Evolutionary conservation across 2,113 vertebrate genomes (phyloP).

Genomic region (Dasyornis broadbenti): DNA sequence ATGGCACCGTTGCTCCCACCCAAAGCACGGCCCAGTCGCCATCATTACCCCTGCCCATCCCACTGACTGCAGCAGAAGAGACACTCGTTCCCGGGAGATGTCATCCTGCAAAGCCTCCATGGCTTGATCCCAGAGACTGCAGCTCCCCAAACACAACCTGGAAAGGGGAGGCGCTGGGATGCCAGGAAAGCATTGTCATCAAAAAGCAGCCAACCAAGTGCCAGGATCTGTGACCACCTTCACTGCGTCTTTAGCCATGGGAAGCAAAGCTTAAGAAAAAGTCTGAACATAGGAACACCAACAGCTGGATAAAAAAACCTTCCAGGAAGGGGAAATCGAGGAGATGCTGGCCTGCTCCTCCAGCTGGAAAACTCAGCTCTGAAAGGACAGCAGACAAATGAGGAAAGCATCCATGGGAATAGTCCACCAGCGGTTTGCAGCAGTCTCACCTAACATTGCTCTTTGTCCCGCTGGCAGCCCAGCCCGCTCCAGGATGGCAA

Average conservation of each 20-base stretch:
- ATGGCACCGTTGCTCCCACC: background rate
- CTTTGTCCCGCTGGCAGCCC: background rate
- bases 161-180: rapidly evolving
- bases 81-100: rapidly evolving
- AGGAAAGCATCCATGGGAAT: background rate
- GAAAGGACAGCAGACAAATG: background rate
- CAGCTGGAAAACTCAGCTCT: background rate
- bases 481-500: background rate
- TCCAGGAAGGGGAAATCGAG: background rate
- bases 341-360: background rate
- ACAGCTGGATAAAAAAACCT: background rate
- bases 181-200: background rate
- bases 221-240: background rate
- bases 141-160: background rate
- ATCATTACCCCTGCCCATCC: rapidly evolving
- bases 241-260: background rate
- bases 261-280: background rate
- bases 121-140: background rate
- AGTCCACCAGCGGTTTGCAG: background rate
- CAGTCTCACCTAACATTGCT: background rate
- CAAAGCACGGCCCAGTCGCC: background rate
- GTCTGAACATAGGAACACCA: background rate
- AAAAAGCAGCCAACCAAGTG: background rate
- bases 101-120: background rate
- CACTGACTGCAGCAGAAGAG: rapidly evolving